These are phyloP conservation scores for Meteorus colon DNA, from an alignment of 2,888 invertebrate genomes.

Conservation along the genomic window DNA sequence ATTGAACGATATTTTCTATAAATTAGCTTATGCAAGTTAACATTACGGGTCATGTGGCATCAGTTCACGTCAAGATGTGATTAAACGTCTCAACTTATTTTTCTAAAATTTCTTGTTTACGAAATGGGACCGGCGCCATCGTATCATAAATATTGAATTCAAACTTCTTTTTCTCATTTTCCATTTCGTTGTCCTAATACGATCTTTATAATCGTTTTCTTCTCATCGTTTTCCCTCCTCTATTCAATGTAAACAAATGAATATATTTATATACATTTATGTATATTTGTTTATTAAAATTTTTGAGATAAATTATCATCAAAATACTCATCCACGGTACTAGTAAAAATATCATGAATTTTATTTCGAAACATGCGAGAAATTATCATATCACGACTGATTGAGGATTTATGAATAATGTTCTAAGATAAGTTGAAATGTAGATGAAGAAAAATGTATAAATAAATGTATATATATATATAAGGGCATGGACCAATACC, in stretches of 20 bases:
- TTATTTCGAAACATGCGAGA: conserved; percentile 1
- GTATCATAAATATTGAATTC: conserved; percentile 28
- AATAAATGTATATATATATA: not conserved
- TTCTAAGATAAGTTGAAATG: not conserved
- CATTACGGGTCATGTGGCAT: conserved; percentile 25
- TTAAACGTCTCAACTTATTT: conserved; percentile 2
- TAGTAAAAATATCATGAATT: conserved; percentile 30
- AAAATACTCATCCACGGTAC: conserved; percentile 44
- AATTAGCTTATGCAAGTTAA: conserved; percentile 21
- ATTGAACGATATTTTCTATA: conserved; percentile 18
- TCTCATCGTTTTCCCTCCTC: not conserved
- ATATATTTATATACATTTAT: not conserved
- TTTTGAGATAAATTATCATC: conserved; percentile 31
- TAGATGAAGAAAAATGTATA: not conserved
- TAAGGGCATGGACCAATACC: not conserved
- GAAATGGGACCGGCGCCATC: conserved; percentile 24
- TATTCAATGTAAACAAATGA: not conserved
- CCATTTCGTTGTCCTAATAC: not conserved
- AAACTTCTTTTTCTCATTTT: not conserved
- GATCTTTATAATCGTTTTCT: not conserved
- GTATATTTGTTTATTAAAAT: not conserved
- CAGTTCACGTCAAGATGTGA: conserved; percentile 10
- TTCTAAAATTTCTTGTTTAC: conserved; percentile 3
- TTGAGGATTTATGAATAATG: conserved; percentile 17
- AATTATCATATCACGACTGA: not conserved